phyloP scores from a whole-genome alignment of 2,888 invertebrate species.

The Archips crataeganus region DNA sequence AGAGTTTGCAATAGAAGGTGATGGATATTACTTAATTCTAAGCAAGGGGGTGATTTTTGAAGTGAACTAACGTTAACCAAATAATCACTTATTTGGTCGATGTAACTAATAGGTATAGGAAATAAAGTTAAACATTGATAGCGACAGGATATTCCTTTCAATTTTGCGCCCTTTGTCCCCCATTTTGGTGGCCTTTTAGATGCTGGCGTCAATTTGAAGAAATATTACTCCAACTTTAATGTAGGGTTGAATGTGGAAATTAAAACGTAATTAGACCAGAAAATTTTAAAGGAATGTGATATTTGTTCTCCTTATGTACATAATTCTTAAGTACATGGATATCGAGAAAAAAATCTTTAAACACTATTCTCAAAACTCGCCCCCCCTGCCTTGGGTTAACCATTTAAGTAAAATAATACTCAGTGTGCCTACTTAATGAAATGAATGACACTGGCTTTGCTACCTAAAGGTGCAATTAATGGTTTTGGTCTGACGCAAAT shows the following conservation, averaged over 20 bases:
- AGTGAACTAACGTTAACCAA: neutral
- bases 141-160: too few relatives aligned
- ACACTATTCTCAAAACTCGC: neutral
- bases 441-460: neutral
- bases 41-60: slow-evolving; percentile 1
- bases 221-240: neutral
- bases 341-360: neutral
- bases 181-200: neutral
- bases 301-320: too few relatives aligned
- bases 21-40: slow-evolving; percentile 50
- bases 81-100: too few relatives aligned
- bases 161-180: neutral
- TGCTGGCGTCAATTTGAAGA: neutral
- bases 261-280: neutral
- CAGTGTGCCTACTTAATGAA: neutral
- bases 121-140: too few relatives aligned
- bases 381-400: neutral
- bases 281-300: neutral
- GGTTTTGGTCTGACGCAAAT: neutral
- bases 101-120: too few relatives aligned
- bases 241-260: too few relatives aligned
- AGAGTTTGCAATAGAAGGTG: slow-evolving; percentile 59
- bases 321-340: too few relatives aligned
- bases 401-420: neutral
- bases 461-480: neutral